Evolutionary conservation across 2,888 invertebrate genomes (phyloP).

Genomic region (Pandemis heparana): DNA sequence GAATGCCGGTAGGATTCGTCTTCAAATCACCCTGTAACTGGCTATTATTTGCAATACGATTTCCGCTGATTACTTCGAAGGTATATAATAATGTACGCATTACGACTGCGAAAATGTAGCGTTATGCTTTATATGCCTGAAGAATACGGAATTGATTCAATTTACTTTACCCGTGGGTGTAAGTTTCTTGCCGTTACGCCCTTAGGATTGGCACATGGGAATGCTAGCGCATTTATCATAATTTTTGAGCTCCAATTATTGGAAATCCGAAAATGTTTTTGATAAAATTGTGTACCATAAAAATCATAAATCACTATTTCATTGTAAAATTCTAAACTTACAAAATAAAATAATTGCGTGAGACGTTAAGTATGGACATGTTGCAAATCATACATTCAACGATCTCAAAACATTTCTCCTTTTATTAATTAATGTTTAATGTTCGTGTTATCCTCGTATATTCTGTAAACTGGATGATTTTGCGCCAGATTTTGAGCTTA

Average conservation of each 20-base stretch:
- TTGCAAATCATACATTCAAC: background rate
- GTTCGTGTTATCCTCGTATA: no score
- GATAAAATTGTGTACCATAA: no score
- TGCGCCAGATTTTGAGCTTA: no score
- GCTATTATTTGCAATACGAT: background rate
- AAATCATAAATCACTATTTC: no score
- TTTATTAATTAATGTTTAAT: background rate
- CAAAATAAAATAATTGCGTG: no score
- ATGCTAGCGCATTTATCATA: no score
- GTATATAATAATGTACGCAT: background rate
- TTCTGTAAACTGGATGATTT: no score
- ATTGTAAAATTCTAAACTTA: no score
- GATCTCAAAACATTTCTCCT: background rate
- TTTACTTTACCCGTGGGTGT: slow-evolving; percentile 28
- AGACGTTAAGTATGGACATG: no score
- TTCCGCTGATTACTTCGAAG: background rate
- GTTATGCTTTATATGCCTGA: slow-evolving; percentile 20
- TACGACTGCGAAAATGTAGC: background rate
- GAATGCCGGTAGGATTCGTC: background rate
- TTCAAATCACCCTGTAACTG: background rate
- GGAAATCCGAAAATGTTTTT: no score
- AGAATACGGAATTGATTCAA: slow-evolving; percentile 25
- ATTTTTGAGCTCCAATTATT: no score
- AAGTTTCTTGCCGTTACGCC: background rate
- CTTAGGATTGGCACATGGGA: background rate